These are phyloP conservation scores for Myiozetetes cayanensis DNA, from an alignment of 2,113 vertebrate genomes.

Conservation along the genomic window DNA sequence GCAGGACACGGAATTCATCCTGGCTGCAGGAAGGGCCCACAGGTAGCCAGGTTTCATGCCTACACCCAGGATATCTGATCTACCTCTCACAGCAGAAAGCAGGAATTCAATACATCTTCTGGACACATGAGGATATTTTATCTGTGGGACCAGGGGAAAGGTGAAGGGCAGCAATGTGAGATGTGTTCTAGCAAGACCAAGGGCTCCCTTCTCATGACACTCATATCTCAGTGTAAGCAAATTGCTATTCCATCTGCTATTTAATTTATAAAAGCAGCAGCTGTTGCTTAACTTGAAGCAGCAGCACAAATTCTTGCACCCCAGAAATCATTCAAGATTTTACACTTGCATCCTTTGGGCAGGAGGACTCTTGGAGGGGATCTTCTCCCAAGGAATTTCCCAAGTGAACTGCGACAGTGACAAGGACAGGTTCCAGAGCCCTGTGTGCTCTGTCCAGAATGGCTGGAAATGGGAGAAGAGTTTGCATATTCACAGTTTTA, in stretches of 20 bases:
- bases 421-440: not conserved
- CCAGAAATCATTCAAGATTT: not conserved
- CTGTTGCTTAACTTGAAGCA: not conserved
- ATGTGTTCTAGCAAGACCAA: not conserved
- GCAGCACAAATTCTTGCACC: not conserved
- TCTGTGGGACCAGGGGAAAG: not conserved
- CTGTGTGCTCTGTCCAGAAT: fast-evolving
- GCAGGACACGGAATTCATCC: not conserved
- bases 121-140: conserved; percentile 12
- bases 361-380: not conserved
- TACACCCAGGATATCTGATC: conserved; percentile 31
- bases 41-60: not conserved
- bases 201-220: not conserved
- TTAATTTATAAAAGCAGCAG: not conserved
- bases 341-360: not conserved
- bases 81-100: not conserved
- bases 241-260: not conserved
- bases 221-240: not conserved
- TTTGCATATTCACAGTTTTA: not conserved
- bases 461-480: not conserved
- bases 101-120: conserved; percentile 39
- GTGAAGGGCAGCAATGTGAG: conserved; percentile 4
- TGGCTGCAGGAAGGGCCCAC: not conserved
- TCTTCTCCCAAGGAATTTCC: not conserved
- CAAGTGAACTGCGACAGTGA: not conserved